Evolutionary conservation across 1,140 invertebrate genomes (phyloP), one percentile per base, ranked within the genome.

Genomic region (Theocolax elegans): DNA sequence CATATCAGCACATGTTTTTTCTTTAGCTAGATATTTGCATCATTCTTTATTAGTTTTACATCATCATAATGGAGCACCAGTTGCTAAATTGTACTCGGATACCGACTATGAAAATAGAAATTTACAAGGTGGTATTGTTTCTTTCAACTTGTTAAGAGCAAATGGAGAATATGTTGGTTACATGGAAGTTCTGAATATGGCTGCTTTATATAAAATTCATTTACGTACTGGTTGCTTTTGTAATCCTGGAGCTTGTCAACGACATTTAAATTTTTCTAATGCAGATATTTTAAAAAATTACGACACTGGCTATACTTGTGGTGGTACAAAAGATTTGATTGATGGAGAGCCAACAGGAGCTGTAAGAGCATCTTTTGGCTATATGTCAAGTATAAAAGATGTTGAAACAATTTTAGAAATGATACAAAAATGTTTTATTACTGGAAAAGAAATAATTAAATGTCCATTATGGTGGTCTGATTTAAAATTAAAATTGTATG

Each of bases 201-300:
- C 95, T 0, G 91, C 94, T 71, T 80, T 97, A 21, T 92, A 96
- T 80, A 91, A 93, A 67, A 93, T 99, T 62, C 91, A 94, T 76
- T 79, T 99, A 17, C 88, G 97, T 74, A 97, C 95, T 2, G 97
- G 97, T 0, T 99, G 97, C 82, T 97, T 98, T 81, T 99, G 97
- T 82, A 99, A 99, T 87, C 93, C 96, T 7, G 97, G 97, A 19
- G 94, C 96, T 7, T 99, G 97, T 85, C 94, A 97, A 83, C 86
- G 90, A 38, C 92, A 94, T 80, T 86, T 99, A 25, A 83, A 87
- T 3, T 81, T 97, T 9, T 88, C 89, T 0, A 88, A 91, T 44
- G 80, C 90, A 4, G 90, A 94, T 42, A 86, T 97, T 67, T 89
- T 90, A 73, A 85, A 88, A 21, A 94, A 97, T 80, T 95, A 91